Base-by-base conservation (phyloP, 2,888 invertebrate genomes). In the Polydesmus complanatus region DNA sequence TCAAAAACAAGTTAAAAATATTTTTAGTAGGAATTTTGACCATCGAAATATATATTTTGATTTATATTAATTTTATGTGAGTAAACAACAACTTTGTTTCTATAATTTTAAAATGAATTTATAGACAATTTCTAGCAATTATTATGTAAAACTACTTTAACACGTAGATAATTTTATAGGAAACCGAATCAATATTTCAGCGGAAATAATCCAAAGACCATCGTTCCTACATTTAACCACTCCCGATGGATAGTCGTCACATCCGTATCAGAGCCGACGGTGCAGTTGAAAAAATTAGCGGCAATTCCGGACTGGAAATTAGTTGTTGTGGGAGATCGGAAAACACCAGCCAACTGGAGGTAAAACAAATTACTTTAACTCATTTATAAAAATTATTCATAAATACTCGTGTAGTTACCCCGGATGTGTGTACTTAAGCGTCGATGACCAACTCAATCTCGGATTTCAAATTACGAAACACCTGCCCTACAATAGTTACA, bases 291-390 rank as follows among this genome's bases (percentile, higher is more conserved):
- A 0, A 56, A 61, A 57, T 25, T 61, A 22, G 56, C 62, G 1
- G 18, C 52, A 8, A 61, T 62, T 27, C 37, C 37, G 21, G 62
- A 53, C 22, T 62, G 62, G 62, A 62, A 50, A 27, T 21, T 62
- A 18, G 37, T 62, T 2, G 62, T 62, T 18, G 62, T 62, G 3
- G 62, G 61, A n/a, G 62, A 62, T 54, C 18, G 25, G n/a, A 62
- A 62, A 51, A 61, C 62, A 27, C 61, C 62, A 47, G 3, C 54
- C 18, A 54, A 62, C 47, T 62, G 62, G 62, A 26, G 37, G 60
- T 60, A 56, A 56, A 27, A n/a, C 18, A 26, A 22, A 3, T 21
- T 50, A 50, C 3, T 54, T 14, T 47, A 47, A 47, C 48, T 11
- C 11, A 47, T 18, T 18, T 14, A 14, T 14, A 47, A 14, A 11